Conservation (phyloP, 1,140 invertebrate genomes). For the Calosoma granatense region DNA sequence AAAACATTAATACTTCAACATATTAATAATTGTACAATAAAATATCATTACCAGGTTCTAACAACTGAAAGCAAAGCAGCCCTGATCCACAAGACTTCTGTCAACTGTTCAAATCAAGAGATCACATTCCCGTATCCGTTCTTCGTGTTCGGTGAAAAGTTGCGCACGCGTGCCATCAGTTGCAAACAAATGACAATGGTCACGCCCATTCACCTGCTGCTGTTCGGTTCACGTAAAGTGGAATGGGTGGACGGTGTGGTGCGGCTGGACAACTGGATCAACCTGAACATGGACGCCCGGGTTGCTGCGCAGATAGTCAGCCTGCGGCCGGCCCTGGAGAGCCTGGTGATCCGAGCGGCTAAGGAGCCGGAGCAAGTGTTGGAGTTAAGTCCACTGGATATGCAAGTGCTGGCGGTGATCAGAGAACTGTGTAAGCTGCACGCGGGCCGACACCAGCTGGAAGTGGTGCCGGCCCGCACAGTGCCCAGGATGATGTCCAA, state of each 20-base stretch:
- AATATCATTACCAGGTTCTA: slow-evolving; percentile 51
- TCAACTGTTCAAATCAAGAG: slow-evolving; percentile 82
- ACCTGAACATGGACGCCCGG: slow-evolving; percentile 71
- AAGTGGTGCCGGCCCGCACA: slow-evolving; percentile 36
- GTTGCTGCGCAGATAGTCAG: slow-evolving; percentile 73
- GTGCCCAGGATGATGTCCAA: slow-evolving; percentile 34
- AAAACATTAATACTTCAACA: slow-evolving; percentile 7
- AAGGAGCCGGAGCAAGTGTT: slow-evolving; percentile 61
- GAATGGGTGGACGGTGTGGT: slow-evolving; percentile 65
- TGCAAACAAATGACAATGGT: slow-evolving; percentile 98
- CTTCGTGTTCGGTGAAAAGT: slow-evolving; percentile 98
- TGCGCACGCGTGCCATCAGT: slow-evolving; percentile 88
- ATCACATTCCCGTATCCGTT: slow-evolving; percentile 86
- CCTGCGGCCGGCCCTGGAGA: slow-evolving; percentile 78
- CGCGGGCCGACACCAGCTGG: slow-evolving; percentile 57
- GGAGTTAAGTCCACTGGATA: slow-evolving; percentile 12
- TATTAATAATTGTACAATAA: slow-evolving; percentile 9
- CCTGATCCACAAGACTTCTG: slow-evolving; percentile 92
- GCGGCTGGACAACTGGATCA: slow-evolving; percentile 85
- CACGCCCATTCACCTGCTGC: slow-evolving; percentile 81
- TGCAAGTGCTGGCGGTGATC: slow-evolving; percentile 48
- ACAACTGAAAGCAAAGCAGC: slow-evolving; percentile 92
- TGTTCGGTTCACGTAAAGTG: slow-evolving; percentile 86
- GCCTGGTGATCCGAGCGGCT: slow-evolving; percentile 66
- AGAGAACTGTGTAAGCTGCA: slow-evolving; percentile 59